Percentiles rank a stretch among this genome's conserved stretches.
These are phyloP conservation scores for Strigamia maritima DNA, from an alignment of 2,888 invertebrate genomes.

Conservation along the genomic window DNA sequence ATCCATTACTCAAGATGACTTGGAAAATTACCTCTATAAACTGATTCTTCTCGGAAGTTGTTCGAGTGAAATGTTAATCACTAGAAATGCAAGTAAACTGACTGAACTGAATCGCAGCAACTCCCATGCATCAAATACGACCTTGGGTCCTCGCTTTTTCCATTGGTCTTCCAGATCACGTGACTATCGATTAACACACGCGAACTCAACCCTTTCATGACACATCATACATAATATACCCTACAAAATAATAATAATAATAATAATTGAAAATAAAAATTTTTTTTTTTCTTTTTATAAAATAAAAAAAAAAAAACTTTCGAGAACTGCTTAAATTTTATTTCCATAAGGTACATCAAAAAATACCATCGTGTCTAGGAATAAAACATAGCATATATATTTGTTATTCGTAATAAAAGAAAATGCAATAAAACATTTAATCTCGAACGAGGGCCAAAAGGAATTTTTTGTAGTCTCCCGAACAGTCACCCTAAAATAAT, in stretches of 20 bases:
- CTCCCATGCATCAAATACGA: constrained; percentile 3
- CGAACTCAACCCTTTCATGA: not conserved
- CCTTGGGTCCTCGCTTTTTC: not conserved
- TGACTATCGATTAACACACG: not conserved
- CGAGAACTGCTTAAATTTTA: too few species aligned
- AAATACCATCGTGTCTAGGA: too few species aligned
- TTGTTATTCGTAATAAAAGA: not conserved
- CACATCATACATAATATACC: too few species aligned
- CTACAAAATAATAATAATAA: too few species aligned
- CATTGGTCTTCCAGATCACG: not conserved
- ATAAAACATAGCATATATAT: too few species aligned
- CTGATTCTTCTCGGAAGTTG: not conserved
- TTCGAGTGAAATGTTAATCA: not conserved
- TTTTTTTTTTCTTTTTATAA: too few species aligned
- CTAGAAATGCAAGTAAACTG: not conserved
- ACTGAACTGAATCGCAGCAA: not conserved
- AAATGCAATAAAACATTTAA: not conserved
- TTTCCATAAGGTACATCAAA: too few species aligned
- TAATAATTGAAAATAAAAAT: too few species aligned
- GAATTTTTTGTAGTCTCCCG: constrained; percentile 33
- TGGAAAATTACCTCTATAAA: not conserved
- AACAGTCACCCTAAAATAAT: constrained; percentile 4
- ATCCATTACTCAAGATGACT: not conserved
- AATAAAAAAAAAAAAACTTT: too few species aligned
- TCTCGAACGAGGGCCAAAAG: constrained; percentile 21